Percentiles rank a stretch among this genome's conserved stretches.
Conservation (phyloP, 2,888 invertebrate genomes). For the Rotaria macrura region DNA sequence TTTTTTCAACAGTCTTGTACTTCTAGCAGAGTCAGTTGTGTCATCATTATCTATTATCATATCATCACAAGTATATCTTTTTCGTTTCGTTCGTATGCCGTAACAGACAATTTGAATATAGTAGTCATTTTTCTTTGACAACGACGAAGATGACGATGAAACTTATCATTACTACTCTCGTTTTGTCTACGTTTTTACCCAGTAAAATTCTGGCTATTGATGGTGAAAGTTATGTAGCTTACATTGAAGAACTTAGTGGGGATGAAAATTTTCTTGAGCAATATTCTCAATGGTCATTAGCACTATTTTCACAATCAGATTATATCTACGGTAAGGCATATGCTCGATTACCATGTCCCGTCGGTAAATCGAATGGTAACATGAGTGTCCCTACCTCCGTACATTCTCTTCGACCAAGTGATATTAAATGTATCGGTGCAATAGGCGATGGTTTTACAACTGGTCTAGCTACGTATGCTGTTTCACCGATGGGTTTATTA, state of each 20-base stretch:
- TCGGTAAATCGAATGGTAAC: neutral
- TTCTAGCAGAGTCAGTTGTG: neutral
- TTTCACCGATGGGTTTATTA: slow-evolving; percentile 38
- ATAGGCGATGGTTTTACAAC: slow-evolving; percentile 42
- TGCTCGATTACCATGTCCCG: neutral
- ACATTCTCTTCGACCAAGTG: slow-evolving; percentile 39
- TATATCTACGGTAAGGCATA: neutral
- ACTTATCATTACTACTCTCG: neutral
- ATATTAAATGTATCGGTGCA: slow-evolving; percentile 40
- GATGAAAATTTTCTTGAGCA: neutral
- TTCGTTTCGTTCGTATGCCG: neutral
- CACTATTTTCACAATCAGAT: neutral
- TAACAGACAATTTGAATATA: neutral
- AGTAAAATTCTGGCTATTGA: neutral
- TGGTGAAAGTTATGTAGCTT: neutral
- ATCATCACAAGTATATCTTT: neutral
- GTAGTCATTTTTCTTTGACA: neutral
- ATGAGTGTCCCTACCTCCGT: slow-evolving; percentile 35
- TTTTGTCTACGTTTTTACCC: neutral
- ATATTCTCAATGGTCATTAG: neutral
- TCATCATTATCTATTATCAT: neutral
- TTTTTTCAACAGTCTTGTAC: neutral
- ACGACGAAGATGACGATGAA: neutral
- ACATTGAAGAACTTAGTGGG: neutral
- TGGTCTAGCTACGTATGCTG: slow-evolving; percentile 41